Percentiles rank a stretch among this genome's conserved stretches.
Conservation (phyloP, 2,888 invertebrate genomes). For the Corythucha ciliata region DNA sequence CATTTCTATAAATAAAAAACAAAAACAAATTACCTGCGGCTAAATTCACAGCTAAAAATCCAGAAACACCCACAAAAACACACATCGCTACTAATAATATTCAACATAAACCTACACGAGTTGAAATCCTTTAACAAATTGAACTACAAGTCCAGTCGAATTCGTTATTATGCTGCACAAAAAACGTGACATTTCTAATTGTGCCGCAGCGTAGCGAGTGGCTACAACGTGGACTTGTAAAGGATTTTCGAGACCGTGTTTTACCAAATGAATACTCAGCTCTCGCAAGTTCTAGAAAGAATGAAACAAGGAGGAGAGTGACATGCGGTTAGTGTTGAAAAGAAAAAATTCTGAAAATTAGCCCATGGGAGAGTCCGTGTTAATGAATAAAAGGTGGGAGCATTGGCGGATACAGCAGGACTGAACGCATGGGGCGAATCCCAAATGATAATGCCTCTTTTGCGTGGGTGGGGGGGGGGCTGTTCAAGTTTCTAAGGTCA, state of each 20-base stretch:
- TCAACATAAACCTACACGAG: slow-evolving; percentile 74
- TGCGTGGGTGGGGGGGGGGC: too few relatives aligned
- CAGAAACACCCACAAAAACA: not conserved
- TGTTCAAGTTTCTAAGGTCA: too few relatives aligned
- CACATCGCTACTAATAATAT: slow-evolving; percentile 8
- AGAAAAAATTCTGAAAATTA: not conserved
- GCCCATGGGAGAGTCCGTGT: not conserved
- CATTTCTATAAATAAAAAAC: slow-evolving; percentile 65
- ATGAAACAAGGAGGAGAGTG: too few relatives aligned
- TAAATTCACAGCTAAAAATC: not conserved
- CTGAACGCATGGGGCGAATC: too few relatives aligned
- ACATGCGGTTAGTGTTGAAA: not conserved
- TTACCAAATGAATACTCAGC: slow-evolving; percentile 70
- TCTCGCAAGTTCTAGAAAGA: slow-evolving; percentile 65
- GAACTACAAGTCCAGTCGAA: slow-evolving; percentile 55
- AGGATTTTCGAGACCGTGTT: slow-evolving; percentile 46
- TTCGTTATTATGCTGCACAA: slow-evolving; percentile 65
- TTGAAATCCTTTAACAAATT: slow-evolving; percentile 64
- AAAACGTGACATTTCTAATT: slow-evolving; percentile 67
- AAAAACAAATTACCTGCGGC: not conserved
- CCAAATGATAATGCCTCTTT: too few relatives aligned
- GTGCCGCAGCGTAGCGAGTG: slow-evolving; percentile 70
- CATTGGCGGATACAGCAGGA: too few relatives aligned
- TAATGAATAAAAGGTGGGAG: not conserved
- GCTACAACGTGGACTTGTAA: slow-evolving; percentile 70